These are phyloP conservation scores for Diacarnus erythraeanus DNA, from an alignment of 37 sponge, comb jelly and placozoan genomes.

Conservation along the genomic window DNA sequence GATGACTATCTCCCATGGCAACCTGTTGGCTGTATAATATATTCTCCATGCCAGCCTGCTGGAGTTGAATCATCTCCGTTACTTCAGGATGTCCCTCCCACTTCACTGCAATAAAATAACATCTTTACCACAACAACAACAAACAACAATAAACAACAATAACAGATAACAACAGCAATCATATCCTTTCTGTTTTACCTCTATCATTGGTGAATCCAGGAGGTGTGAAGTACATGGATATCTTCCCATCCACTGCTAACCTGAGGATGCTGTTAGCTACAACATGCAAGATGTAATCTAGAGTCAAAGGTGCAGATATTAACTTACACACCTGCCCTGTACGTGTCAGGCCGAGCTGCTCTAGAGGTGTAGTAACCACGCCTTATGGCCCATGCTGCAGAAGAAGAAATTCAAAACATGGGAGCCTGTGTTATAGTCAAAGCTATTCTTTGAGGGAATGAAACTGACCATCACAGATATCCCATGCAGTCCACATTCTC, in stretches of 20 bases:
- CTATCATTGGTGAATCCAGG: slow-evolving; percentile 67
- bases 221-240: slow-evolving; percentile 80
- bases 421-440: neutral
- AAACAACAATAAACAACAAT: no score
- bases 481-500: slow-evolving; percentile 86
- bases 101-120: slow-evolving; percentile 16
- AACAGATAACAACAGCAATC: neutral
- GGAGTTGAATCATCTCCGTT: slow-evolving; percentile 54
- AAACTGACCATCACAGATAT: slow-evolving; percentile 84
- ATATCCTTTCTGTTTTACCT: slow-evolving; percentile 55
- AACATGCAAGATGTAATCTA: neutral
- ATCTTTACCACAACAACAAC: neutral
- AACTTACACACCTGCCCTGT: slow-evolving; percentile 84
- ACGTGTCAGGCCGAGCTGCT: slow-evolving; percentile 87
- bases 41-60: slow-evolving; percentile 16
- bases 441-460: neutral
- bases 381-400: slow-evolving; percentile 93
- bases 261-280: slow-evolving; percentile 90
- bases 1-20: neutral
- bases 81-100: slow-evolving; percentile 72
- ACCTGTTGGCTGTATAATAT: neutral
- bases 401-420: no score
- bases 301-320: neutral
- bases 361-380: slow-evolving; percentile 81
- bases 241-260: slow-evolving; percentile 88